Conservation (phyloP, 2,797 vertebrate genomes). For the Echiichthys vipera region DNA sequence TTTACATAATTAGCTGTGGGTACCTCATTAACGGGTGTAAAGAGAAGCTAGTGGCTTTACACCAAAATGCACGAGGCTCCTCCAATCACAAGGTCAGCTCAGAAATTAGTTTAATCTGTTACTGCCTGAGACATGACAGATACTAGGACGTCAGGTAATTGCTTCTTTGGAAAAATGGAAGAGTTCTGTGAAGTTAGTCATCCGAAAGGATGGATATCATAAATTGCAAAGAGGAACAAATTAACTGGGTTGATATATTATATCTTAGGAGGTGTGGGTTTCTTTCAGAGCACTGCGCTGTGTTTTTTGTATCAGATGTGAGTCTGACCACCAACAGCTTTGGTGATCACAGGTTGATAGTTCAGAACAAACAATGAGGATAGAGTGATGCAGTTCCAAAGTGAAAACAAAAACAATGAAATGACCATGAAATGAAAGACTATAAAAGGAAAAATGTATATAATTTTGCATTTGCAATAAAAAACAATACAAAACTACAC, state of each 20-base stretch:
- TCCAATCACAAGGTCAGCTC: constrained; percentile 79
- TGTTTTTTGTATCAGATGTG: constrained; percentile 47
- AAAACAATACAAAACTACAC: too few species aligned
- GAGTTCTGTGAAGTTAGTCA: constrained; percentile 75
- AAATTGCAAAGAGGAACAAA: constrained; percentile 76
- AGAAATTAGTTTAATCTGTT: constrained; percentile 83
- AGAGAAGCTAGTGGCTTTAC: constrained; percentile 53
- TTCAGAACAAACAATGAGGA: constrained; percentile 38
- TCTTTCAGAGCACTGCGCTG: constrained; percentile 33
- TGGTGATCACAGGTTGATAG: constrained; percentile 56
- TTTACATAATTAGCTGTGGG: constrained; percentile 80
- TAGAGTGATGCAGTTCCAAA: constrained; percentile 17
- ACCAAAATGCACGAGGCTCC: constrained; percentile 64
- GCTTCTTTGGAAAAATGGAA: constrained; percentile 81
- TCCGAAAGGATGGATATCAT: constrained; percentile 75
- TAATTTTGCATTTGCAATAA: constrained; percentile 1
- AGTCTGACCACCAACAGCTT: constrained; percentile 36
- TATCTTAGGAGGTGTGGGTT: constrained; percentile 56
- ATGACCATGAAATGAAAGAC: neutral
- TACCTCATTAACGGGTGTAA: constrained; percentile 70
- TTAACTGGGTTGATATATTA: constrained; percentile 77
- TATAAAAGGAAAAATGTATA: neutral
- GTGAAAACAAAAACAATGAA: constrained; percentile 38
- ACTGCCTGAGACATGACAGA: constrained; percentile 78
- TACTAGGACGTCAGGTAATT: constrained; percentile 81